These are phyloP conservation scores for Drosophila chauvacae DNA, from an alignment of 1,140 invertebrate genomes.

Conservation along the genomic window DNA sequence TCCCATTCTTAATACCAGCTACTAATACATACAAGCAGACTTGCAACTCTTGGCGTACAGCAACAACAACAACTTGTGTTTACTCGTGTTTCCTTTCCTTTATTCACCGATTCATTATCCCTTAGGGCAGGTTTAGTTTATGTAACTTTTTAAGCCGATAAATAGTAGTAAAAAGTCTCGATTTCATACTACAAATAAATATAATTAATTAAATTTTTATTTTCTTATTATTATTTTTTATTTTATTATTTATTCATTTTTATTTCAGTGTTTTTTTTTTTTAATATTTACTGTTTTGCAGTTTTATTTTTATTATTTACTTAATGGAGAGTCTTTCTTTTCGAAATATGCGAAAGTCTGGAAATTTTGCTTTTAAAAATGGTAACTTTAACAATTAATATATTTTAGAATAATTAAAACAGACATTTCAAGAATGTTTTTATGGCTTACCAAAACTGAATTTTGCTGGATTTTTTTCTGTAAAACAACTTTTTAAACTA, in stretches of 20 bases:
- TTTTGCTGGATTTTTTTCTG: too few species aligned
- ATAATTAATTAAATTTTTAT: neutral
- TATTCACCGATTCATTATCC: neutral
- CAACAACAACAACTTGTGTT: neutral
- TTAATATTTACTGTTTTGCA: neutral
- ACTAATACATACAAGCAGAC: neutral
- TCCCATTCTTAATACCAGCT: constrained; percentile 2
- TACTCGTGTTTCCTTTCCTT: neutral
- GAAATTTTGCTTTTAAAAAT: neutral
- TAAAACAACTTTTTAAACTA: too few species aligned
- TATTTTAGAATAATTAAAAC: too few species aligned
- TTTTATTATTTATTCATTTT: neutral
- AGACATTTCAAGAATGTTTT: too few species aligned
- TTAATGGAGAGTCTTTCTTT: neutral
- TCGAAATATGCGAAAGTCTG: neutral
- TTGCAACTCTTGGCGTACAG: neutral
- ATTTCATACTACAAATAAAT: too few species aligned
- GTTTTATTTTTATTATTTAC: neutral
- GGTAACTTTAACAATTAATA: neutral
- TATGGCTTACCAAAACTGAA: too few species aligned
- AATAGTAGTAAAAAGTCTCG: neutral
- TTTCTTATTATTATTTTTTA: neutral
- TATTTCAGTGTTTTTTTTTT: neutral
- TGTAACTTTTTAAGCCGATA: neutral
- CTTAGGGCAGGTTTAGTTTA: neutral